Evolutionary conservation across 2,888 invertebrate species (phyloP).

Genomic region (Xestia rhomboidea): DNA sequence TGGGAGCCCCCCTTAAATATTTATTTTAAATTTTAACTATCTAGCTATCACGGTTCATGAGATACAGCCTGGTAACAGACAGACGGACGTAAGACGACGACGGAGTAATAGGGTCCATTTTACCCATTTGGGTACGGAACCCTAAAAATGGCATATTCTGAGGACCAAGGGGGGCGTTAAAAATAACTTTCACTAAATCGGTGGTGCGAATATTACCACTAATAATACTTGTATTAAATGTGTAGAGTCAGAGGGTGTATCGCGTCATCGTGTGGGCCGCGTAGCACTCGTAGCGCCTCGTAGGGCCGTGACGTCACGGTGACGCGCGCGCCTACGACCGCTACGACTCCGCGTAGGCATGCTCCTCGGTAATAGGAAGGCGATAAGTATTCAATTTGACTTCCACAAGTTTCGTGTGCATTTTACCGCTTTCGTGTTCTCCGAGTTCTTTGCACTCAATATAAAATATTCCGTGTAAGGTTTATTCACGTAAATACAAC

Average conservation of each 20-base stretch:
- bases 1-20: no score
- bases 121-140: no score
- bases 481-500: conserved; percentile 28
- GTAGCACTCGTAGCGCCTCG: conserved; percentile 74
- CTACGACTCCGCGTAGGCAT: conserved; percentile 74
- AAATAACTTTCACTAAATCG: conserved; percentile 36
- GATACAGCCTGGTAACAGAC: no score
- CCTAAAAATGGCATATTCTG: background rate
- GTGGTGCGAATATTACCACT: conserved; percentile 23
- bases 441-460: background rate
- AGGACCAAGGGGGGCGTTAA: background rate
- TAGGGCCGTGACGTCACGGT: conserved; percentile 79
- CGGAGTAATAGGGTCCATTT: no score
- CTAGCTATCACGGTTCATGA: no score
- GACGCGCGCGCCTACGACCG: conserved; percentile 73
- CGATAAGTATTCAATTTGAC: conserved; percentile 40
- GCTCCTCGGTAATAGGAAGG: conserved; percentile 32
- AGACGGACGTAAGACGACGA: no score
- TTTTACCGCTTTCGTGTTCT: conserved; percentile 5
- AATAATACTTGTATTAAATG: conserved; percentile 19
- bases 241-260: conserved; percentile 58
- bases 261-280: conserved; percentile 63
- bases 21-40: no score
- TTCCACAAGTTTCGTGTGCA: conserved; percentile 22
- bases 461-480: conserved; percentile 21